These are phyloP conservation scores for Engraulis encrasicolus DNA, from an alignment of 2,113 vertebrate genomes.

Conservation along the genomic window DNA sequence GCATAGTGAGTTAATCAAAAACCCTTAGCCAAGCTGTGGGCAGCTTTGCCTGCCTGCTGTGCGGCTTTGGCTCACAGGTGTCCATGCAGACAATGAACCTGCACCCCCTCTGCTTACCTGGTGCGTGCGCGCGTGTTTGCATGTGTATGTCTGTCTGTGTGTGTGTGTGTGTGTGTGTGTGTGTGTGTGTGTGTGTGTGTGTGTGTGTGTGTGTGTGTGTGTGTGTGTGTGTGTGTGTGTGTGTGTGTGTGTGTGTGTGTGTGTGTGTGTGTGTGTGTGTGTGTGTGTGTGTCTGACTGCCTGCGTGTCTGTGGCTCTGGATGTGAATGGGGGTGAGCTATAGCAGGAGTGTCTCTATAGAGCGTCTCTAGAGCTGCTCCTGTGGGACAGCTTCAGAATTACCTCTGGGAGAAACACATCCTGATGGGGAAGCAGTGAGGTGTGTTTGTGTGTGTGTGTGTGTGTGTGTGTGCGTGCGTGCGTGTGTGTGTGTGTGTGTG, in stretches of 20 bases:
- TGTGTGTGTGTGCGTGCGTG: slow-evolving; percentile 2
- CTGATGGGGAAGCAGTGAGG: not conserved
- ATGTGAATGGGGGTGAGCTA: not conserved
- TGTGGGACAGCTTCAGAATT: not conserved
- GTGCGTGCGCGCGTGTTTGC: no score
- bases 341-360: not conserved
- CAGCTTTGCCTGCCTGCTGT: not conserved
- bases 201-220: no score
- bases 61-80: not conserved
- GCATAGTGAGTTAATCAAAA: slow-evolving; percentile 5
- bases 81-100: slow-evolving; percentile 2
- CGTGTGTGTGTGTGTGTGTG: slow-evolving; percentile 35
- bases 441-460: not conserved
- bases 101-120: no score
- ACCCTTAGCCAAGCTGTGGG: not conserved
- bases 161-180: no score
- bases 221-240: no score
- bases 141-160: no score
- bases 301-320: not conserved
- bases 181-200: no score
- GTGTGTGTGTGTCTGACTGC: no score
- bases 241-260: no score
- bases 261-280: no score
- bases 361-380: not conserved
- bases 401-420: not conserved